A percentile compares a stretch with the other conserved stretches of the same genome.
Evolutionary conservation across 37 sponge, comb jelly and placozoan genomes (phyloP).

Genomic region (Chondrilla cf. caribensis): DNA sequence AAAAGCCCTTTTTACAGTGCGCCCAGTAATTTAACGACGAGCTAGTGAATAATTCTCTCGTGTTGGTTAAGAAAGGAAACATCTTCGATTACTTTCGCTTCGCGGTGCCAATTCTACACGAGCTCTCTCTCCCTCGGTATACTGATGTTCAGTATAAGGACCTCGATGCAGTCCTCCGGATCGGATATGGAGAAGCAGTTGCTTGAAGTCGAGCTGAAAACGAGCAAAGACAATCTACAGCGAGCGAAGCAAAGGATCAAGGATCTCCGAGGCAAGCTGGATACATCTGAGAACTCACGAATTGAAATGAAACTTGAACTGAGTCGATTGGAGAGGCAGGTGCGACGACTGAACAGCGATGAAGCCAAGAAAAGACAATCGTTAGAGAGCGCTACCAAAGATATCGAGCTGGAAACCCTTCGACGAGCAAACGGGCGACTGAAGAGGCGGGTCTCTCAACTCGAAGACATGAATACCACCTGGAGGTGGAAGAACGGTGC

Average conservation of each 20-base stretch:
- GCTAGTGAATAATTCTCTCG: too few species aligned
- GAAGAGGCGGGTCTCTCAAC: conserved; percentile 30
- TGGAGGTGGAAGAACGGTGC: neutral
- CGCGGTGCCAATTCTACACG: too few species aligned
- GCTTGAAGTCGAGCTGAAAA: conserved; percentile 34
- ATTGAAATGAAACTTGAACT: conserved; percentile 42
- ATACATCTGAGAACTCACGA: conserved; percentile 41
- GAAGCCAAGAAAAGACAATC: conserved; percentile 27
- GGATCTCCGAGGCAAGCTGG: conserved; percentile 25
- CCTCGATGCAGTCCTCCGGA: conserved; percentile 14
- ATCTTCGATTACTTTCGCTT: too few species aligned
- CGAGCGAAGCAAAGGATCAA: conserved; percentile 37
- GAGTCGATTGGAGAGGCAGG: conserved; percentile 31
- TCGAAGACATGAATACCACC: conserved; percentile 12
- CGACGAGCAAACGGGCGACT: conserved; percentile 33
- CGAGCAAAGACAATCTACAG: conserved; percentile 32
- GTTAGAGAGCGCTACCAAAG: conserved; percentile 32
- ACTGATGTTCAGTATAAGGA: too few species aligned
- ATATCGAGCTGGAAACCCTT: conserved; percentile 50
- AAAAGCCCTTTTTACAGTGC: too few species aligned
- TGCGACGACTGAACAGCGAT: conserved; percentile 19
- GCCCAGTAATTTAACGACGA: too few species aligned
- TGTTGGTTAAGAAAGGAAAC: too few species aligned
- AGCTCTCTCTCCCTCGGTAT: too few species aligned
- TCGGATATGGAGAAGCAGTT: conserved; percentile 21